Conservation (phyloP, 2,113 vertebrate genomes). For the Geothlypis trichas region DNA sequence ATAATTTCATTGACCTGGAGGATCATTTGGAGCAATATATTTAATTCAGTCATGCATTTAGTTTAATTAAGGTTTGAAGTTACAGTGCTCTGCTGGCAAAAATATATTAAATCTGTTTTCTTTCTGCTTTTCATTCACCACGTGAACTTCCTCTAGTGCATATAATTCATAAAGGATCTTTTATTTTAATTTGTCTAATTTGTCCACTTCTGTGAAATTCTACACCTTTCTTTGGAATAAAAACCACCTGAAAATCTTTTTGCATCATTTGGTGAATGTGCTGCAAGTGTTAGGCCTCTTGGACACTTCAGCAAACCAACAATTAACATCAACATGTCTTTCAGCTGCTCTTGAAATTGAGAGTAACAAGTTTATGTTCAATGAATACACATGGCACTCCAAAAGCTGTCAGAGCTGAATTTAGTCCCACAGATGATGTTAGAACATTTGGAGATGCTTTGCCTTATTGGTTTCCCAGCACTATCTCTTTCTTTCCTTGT, state of each 20-base stretch:
- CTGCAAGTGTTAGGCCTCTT: background rate
- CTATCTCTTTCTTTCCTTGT: background rate
- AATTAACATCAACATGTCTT: background rate
- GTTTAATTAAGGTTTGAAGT: slow-evolving; percentile 71
- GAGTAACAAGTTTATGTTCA: background rate
- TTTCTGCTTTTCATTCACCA: slow-evolving; percentile 24
- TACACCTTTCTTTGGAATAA: background rate
- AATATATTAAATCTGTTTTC: slow-evolving; percentile 52
- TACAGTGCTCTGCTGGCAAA: slow-evolving; percentile 47
- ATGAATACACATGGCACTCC: background rate
- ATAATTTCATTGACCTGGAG: slow-evolving; percentile 68
- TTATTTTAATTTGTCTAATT: slow-evolving; percentile 3
- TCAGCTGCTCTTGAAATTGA: background rate
- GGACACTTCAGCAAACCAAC: background rate
- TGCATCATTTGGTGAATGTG: background rate
- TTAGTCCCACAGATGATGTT: background rate
- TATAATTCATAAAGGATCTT: slow-evolving; percentile 26
- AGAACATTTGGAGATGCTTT: background rate
- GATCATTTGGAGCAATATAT: slow-evolving; percentile 66
- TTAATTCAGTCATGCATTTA: slow-evolving; percentile 74
- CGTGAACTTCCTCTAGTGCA: background rate
- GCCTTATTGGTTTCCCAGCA: background rate
- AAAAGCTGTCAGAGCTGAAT: background rate
- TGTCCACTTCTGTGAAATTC: background rate
- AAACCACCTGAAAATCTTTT: background rate